Conservation (phyloP, 2,888 invertebrate genomes). For the Nematopogon swammerdamellus region DNA sequence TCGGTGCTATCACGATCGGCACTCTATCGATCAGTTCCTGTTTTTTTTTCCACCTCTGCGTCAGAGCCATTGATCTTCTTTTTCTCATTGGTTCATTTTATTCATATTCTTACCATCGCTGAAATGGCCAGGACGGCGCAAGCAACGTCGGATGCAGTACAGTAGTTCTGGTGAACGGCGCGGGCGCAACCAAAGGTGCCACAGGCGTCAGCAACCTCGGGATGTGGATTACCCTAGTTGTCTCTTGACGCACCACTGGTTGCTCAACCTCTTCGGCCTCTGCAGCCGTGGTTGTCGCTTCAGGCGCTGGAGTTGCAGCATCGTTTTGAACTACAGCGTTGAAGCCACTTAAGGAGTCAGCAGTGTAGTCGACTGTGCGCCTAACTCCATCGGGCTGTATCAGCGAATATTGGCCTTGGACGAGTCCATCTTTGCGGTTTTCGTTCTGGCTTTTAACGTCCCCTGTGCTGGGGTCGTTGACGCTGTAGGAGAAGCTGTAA, state of each 20-base stretch:
- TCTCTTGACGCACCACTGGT: neutral
- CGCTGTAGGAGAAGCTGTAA: conserved; percentile 55
- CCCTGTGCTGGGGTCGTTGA: conserved; percentile 50
- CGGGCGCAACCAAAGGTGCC: neutral
- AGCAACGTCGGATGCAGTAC: too few relatives aligned
- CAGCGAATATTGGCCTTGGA: conserved; percentile 52
- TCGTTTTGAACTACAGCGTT: conserved; percentile 50
- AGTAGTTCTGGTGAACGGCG: too few relatives aligned
- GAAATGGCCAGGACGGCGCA: too few relatives aligned
- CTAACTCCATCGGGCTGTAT: conserved; percentile 52
- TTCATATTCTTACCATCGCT: too few relatives aligned
- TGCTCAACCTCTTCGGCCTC: neutral
- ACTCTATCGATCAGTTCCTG: too few relatives aligned
- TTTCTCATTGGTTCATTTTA: too few relatives aligned
- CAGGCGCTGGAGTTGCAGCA: conserved; percentile 6
- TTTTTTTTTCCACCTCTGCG: too few relatives aligned
- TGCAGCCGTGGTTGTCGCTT: neutral
- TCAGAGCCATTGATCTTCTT: too few relatives aligned
- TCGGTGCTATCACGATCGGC: too few relatives aligned
- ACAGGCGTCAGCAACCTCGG: neutral
- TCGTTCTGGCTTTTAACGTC: conserved; percentile 55
- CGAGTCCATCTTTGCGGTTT: conserved; percentile 44
- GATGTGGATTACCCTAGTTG: too few relatives aligned
- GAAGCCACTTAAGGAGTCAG: conserved; percentile 51
- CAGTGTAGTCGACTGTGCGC: conserved; percentile 54